A percentile compares a stretch with the other conserved stretches of the same genome.
Conservation (phyloP, 2,888 invertebrate species). For the Rhaphigaster nebulosa region DNA sequence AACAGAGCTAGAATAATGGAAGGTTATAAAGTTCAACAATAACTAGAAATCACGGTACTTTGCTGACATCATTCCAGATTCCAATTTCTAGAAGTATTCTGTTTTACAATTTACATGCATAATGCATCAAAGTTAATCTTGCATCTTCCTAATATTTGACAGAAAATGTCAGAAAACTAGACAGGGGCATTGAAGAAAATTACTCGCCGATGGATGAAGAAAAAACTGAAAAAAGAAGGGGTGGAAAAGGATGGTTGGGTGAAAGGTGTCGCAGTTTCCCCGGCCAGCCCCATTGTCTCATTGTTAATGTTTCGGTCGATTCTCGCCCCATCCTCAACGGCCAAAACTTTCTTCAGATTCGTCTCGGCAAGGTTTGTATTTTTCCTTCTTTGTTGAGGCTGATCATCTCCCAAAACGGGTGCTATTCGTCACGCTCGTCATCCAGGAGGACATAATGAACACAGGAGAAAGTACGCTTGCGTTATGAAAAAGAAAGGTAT, state of each 20-base stretch:
- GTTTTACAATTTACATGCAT: neutral
- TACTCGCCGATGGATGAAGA: neutral
- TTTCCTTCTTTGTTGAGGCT: slow-evolving; percentile 37
- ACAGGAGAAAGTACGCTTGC: slow-evolving; percentile 17
- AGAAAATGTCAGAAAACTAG: neutral
- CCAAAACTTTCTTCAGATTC: slow-evolving; percentile 48
- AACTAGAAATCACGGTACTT: too few relatives aligned
- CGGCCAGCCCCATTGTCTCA: slow-evolving; percentile 31
- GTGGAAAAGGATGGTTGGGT: slow-evolving; percentile 5
- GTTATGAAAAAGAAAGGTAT: slow-evolving; percentile 26
- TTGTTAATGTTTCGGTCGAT: slow-evolving; percentile 49
- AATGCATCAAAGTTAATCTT: neutral
- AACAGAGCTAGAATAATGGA: too few relatives aligned
- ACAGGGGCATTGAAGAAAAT: neutral
- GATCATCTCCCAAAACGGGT: slow-evolving; percentile 7
- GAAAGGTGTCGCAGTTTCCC: slow-evolving; percentile 44
- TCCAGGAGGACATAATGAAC: slow-evolving; percentile 12
- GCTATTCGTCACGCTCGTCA: slow-evolving; percentile 34
- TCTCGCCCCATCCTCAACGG: neutral
- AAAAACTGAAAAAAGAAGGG: neutral
- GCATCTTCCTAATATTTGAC: neutral
- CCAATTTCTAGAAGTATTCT: too few relatives aligned
- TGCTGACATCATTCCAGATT: too few relatives aligned
- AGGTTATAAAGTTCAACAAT: too few relatives aligned
- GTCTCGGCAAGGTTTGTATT: slow-evolving; percentile 25